Percentiles rank a stretch among this genome's conserved stretches.
phyloP scores from a whole-genome alignment of 64 coral and sea anemone species.

The Cladopsammia gracilis region DNA sequence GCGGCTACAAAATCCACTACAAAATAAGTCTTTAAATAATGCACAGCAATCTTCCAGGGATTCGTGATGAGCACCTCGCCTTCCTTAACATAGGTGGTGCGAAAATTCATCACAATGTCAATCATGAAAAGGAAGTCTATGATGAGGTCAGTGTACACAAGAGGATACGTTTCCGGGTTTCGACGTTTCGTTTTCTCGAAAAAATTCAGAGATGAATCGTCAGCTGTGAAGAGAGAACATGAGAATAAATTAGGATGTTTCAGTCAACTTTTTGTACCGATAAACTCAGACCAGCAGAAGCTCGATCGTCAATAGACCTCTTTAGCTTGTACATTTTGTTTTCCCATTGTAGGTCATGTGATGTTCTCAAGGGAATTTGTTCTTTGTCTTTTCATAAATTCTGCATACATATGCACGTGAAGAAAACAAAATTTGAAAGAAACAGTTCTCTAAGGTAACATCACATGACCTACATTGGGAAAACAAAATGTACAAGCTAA shows the following conservation, averaged over 20 bases:
- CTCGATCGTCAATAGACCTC: too few species aligned
- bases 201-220: background rate
- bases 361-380: too few species aligned
- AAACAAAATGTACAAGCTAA: too few species aligned
- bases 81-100: constrained; percentile 92
- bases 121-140: constrained; percentile 96
- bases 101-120: constrained; percentile 97
- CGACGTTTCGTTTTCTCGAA: constrained; percentile 53
- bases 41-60: constrained; percentile 91
- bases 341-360: too few species aligned
- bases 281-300: too few species aligned
- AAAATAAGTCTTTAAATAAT: constrained; percentile 97
- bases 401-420: too few species aligned
- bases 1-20: constrained; percentile 96
- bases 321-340: too few species aligned
- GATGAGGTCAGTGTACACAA: constrained; percentile 76
- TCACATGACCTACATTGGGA: too few species aligned
- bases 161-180: constrained; percentile 60
- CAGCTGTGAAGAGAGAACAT: constrained; percentile 13
- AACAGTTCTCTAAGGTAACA: too few species aligned
- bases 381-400: too few species aligned
- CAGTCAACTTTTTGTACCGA: too few species aligned
- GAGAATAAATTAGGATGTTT: background rate
- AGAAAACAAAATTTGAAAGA: too few species aligned
- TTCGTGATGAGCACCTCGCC: constrained; percentile 82